Evolutionary conservation across 2,888 invertebrate species (phyloP).

Genomic region (Synergus laeviventris): DNA sequence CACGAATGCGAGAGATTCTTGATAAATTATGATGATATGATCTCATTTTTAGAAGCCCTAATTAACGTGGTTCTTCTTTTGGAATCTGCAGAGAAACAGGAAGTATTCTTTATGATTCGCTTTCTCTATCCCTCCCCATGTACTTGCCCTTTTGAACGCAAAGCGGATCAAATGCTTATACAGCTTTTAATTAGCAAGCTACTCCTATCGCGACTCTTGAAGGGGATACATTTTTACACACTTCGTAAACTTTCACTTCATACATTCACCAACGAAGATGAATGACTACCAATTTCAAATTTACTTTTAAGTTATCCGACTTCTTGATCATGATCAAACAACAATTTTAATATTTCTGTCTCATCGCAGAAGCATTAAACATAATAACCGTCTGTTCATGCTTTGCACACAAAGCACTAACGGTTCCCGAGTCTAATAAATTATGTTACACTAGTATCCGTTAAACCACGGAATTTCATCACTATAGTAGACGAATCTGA

Average conservation of each 20-base stretch:
- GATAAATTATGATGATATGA: neutral
- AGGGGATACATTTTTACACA: constrained; percentile 43
- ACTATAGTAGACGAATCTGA: constrained; percentile 29
- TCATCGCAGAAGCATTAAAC: neutral
- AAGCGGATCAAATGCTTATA: constrained; percentile 54
- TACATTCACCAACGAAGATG: constrained; percentile 1
- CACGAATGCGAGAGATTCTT: neutral
- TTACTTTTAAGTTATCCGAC: neutral
- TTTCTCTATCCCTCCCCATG: constrained; percentile 46
- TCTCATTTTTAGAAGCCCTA: constrained; percentile 33
- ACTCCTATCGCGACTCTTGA: constrained; percentile 34
- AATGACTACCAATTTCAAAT: neutral
- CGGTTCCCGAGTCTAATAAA: neutral
- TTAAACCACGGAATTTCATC: constrained; percentile 23
- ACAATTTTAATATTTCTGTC: neutral
- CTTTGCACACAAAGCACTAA: neutral
- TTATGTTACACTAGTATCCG: neutral
- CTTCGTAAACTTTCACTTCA: constrained; percentile 25
- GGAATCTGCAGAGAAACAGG: constrained; percentile 42
- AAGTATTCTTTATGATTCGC: constrained; percentile 38
- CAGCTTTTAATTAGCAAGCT: constrained; percentile 54
- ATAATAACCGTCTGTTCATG: neutral
- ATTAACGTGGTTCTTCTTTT: constrained; percentile 44
- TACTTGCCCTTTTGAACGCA: constrained; percentile 43
- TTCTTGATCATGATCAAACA: neutral